Base-by-base conservation (phyloP, 2,797 vertebrate genomes). In the Oceanodroma leucorhoa region DNA sequence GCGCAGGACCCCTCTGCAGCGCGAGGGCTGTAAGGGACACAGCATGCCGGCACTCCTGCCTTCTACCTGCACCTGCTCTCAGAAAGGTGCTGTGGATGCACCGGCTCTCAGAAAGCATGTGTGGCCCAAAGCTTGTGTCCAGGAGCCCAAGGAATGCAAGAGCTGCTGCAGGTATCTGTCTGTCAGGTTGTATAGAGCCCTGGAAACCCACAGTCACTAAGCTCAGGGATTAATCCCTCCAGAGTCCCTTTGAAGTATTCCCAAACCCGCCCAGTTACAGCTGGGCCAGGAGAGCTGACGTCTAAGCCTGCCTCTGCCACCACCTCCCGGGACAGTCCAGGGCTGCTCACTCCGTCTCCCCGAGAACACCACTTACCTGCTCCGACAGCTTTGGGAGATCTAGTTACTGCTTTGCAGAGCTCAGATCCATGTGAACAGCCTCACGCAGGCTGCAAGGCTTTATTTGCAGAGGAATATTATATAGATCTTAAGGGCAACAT, bases 371-470 rank as follows among this genome's bases (percentile, higher is more conserved):
- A 93, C 83, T 93, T 84, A 95, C 88, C 93, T 87, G 88, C 55
- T 94, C 60, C 3, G 1, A 87, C 51, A 91, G 91, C 64, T 73
- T 29, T 79, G 45, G 60, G 46, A 86, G 34, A 82, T 80, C 43
- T 72, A 51, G 41, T 48, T 87, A 88, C 57, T 71, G 90, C 93
- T 94, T 79, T 86, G 69, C 94, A 95, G 72, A 61, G n/a, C 61
- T 83, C 50, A 65, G 46, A 92, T 72, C 69, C 70, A 54, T 2
- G 2, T 2, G 18, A 83, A 76, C 24, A 86, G 80, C 83, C 78
- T 57, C 83, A 58, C 6, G 2, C 21, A 51, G 17, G 73, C 83
- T 62, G 80, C 29, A 58, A 78, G 40, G 30, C 21, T 87, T 84
- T 79, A 89, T 70, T 82, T 83, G 51, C 73, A 93, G 62, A 69